Base-by-base conservation (phyloP, 2,797 vertebrate genomes). In the Xiphorhynchus erythropygius region DNA sequence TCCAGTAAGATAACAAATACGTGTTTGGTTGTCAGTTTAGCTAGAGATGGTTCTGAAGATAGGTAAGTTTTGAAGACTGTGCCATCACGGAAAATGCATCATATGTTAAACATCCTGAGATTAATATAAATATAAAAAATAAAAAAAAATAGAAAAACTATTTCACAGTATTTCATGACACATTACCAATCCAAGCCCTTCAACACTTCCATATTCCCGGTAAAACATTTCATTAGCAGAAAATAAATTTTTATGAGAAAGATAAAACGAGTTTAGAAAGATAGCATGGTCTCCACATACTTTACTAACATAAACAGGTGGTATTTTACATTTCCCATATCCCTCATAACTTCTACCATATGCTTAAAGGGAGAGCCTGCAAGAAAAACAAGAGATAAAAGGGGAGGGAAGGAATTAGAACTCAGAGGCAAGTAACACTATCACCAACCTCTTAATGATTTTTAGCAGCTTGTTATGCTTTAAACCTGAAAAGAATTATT, bases 401-500 rank as follows among this genome's bases (percentile, higher is more conserved):
- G 30, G 32, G 13, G 22, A 56, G 86, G 18, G 37, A 75, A 80
- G 4, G 24, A 68, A 89, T 76, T 14, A 83, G 42, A 80, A 63
- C 18, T 35, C 41, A 37, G 32, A 91, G 60, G 5, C 8, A 90
- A 73, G 33, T 89, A 59, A 75, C 71, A 89, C 18, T 75, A 32
- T 27, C 14, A n/a, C 30, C 55, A 87, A 37, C 24, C 3, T 59
- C 44, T 79, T 94, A 71, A 80, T 76, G 18, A 62, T 78, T 94
- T 94, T 89, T 71, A 89, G 65, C 71, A 91, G 69, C 15, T 53
- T 13, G 2, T 84, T 89, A 60, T 27, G 24, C 32, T 44, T 24
- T 90, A 84, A 94, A 39, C 35, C 52, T 55, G 86, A 75, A 81
- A 94, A 79, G 13, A 95, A 87, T 92, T 93, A 94, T 83, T 94